Percentiles rank a stretch among this genome's conserved stretches.
Evolutionary conservation across 2,888 invertebrate species (phyloP).

Genomic region (Phyllotreta striolata): DNA sequence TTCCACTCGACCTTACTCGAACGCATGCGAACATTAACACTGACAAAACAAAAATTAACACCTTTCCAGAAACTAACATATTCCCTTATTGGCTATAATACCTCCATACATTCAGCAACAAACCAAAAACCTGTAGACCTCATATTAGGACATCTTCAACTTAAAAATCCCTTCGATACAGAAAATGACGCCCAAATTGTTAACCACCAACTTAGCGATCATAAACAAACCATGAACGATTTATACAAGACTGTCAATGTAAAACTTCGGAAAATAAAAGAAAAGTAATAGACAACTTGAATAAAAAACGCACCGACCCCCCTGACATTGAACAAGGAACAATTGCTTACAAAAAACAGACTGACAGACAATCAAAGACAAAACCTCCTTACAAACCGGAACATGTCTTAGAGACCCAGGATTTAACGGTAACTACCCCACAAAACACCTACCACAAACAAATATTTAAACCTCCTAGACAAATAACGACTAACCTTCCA

Average conservation of each 20-base stretch:
- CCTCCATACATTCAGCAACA: not conserved
- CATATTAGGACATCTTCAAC: not conserved
- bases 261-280: not conserved
- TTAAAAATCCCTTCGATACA: not conserved
- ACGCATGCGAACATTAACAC: not conserved
- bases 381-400: not conserved
- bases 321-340: not conserved
- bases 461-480: no score
- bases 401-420: not conserved
- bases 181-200: not conserved
- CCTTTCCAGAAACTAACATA: not conserved
- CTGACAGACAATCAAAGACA: not conserved
- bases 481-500: not conserved
- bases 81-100: not conserved
- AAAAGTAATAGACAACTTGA: no score
- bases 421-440: not conserved
- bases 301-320: not conserved
- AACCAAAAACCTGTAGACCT: not conserved
- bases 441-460: not conserved
- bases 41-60: no score
- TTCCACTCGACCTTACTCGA: not conserved
- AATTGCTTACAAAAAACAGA: not conserved
- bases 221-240: not conserved
- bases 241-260: not conserved
- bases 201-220: constrained; percentile 2